Base-by-base conservation (phyloP, 2,113 vertebrate species). In the Panurus biarmicus region DNA sequence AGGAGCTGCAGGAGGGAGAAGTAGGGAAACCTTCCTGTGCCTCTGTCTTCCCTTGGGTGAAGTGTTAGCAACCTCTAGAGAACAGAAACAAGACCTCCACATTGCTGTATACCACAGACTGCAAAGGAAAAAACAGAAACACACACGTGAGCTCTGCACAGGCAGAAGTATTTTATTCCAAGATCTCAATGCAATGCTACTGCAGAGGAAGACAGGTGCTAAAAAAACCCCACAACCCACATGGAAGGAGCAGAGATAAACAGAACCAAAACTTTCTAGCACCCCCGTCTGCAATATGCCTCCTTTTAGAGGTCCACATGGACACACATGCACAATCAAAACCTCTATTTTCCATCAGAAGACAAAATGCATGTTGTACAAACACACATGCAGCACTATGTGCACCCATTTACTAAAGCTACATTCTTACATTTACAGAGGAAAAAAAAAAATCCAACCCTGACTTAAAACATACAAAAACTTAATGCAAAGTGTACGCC, bases 331-430 rank as follows among this genome's bases (percentile, higher is more conserved):
- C 29, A 61, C 33, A 70, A 87, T 9, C 29, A 44, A 83, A 76
- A 24, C 15, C 31, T 73, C 47, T 42, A 4, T 25, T 58, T 80
- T 40, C 61, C 47, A 51, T 29, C 21, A 72, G 18, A 84, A 78
- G 24, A 61, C 29, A 48, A 71, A 66, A 62, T 1, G 5, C 16
- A 45, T 3, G 7, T 38, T 73, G 36, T 61, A 47, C 8, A n/a
- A 75, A 64, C 35, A 76, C 20, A 23, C 15, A 12, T 0, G 6
- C 12, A 56, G 61, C 61, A n/a, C 26, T 8, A 9, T 0, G 5
- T 20, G 17, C 29, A 10, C 10, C 12, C 8, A 3, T 36, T 54
- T n/a, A 58, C 47, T 76, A 45, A 87, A 85, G 25, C 12, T 31
- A 24, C 11, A 6, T 25, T 66, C 4, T 60, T 58, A 18, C 8